Conservation (phyloP, 2,113 vertebrate species). For the Gorilla gorilla region DNA sequence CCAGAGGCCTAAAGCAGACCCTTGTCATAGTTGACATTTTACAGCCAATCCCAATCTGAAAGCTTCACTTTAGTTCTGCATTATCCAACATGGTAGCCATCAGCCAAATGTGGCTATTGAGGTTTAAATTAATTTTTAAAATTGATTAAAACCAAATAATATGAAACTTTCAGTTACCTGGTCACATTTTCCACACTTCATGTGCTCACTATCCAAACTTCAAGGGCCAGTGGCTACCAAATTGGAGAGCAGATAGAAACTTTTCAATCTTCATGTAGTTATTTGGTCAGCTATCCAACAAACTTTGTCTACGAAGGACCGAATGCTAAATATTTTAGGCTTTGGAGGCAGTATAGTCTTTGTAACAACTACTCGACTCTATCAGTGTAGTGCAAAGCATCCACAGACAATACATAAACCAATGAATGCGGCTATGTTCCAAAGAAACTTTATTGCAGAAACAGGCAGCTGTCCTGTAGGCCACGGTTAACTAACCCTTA, state of each 20-base stretch:
- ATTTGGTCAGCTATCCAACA: not conserved
- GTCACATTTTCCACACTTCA: not conserved
- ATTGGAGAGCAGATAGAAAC: not conserved
- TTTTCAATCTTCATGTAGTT: not conserved
- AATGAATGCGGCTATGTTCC: not conserved
- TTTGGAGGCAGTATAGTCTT: not conserved
- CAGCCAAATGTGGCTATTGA: not conserved
- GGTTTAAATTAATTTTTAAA: not conserved
- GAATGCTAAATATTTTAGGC: not conserved
- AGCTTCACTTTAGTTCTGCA: not conserved
- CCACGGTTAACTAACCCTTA: not conserved
- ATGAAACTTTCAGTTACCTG: not conserved
- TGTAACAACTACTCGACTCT: not conserved
- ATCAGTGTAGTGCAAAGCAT: not conserved
- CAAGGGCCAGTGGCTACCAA: not conserved
- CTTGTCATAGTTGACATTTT: not conserved
- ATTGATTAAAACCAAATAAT: not conserved
- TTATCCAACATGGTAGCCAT: not conserved
- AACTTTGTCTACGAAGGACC: not conserved
- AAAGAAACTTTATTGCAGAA: not conserved
- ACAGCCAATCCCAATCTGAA: not conserved
- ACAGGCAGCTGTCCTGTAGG: not conserved
- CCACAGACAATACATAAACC: not conserved
- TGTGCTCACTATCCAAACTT: not conserved
- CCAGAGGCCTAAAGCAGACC: not conserved